Evolutionary conservation across 1,140 invertebrate species (phyloP).

Genomic region (Latrodectus geometricus): DNA sequence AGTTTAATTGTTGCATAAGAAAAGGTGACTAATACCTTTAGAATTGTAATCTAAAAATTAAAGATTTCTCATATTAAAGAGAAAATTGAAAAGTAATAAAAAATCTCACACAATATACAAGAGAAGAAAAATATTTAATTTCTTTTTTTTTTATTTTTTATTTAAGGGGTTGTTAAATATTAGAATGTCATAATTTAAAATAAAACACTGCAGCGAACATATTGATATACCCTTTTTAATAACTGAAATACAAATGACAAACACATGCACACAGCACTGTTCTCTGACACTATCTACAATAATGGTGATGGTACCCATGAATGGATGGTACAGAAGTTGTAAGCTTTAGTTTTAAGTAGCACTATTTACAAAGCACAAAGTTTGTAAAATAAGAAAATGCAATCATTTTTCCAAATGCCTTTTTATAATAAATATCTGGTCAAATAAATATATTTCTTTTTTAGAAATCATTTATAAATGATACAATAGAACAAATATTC

Average conservation of each 20-base stretch:
- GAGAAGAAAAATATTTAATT: no score
- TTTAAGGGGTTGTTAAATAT: no score
- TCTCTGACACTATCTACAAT: conserved; percentile 31
- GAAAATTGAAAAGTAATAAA: no score
- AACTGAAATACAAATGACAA: conserved; percentile 43
- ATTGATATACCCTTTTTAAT: conserved; percentile 35
- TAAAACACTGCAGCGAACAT: neutral
- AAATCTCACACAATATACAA: no score
- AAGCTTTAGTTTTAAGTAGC: conserved; percentile 15
- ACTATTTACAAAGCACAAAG: conserved; percentile 21
- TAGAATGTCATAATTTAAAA: no score
- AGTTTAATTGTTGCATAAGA: no score
- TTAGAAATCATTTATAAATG: no score
- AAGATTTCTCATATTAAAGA: no score
- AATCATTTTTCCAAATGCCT: neutral
- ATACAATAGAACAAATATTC: no score
- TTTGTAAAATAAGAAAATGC: neutral
- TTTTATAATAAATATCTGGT: neutral
- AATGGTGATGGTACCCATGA: conserved; percentile 2
- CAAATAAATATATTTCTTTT: neutral
- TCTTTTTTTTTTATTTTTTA: no score
- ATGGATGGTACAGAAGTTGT: conserved; percentile 33
- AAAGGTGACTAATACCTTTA: no score
- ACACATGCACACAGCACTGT: conserved; percentile 37
- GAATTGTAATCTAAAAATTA: no score